These are phyloP conservation scores for Tetranychus truncatus DNA, from an alignment of 2,888 invertebrate species.

Conservation along the genomic window DNA sequence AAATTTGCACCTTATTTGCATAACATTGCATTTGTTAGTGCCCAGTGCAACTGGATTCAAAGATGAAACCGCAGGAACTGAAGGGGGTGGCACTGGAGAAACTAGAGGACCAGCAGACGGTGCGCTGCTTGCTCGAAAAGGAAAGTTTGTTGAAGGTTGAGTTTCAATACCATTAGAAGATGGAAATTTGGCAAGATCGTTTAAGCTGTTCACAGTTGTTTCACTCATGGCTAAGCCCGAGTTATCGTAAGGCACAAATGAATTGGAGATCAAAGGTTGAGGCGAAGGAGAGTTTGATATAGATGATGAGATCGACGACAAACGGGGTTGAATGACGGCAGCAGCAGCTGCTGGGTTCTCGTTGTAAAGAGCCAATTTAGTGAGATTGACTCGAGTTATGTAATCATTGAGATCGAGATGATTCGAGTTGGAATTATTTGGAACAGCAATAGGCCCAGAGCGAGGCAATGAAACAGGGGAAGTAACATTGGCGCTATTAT, in stretches of 20 bases:
- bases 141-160: background rate
- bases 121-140: background rate
- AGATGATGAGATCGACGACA: background rate
- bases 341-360: background rate
- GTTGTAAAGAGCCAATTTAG: background rate
- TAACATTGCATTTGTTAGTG: constrained; percentile 22
- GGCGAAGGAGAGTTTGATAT: constrained; percentile 9
- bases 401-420: constrained; percentile 8
- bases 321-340: constrained; percentile 10
- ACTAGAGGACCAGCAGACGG: background rate
- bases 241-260: constrained; percentile 2
- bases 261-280: constrained; percentile 2
- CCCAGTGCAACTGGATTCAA: background rate
- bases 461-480: background rate
- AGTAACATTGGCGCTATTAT: background rate
- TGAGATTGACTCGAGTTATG: constrained; percentile 3
- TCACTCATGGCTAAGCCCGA: background rate
- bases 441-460: background rate
- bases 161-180: background rate
- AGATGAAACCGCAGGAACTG: background rate
- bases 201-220: background rate
- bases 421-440: background rate
- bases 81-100: background rate
- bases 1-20: constrained; percentile 53
- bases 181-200: background rate